Evolutionary conservation across 2,113 vertebrate species (phyloP), one percentile per base, ranked within the genome.

Genomic region (Nothobranchius furzeri): DNA sequence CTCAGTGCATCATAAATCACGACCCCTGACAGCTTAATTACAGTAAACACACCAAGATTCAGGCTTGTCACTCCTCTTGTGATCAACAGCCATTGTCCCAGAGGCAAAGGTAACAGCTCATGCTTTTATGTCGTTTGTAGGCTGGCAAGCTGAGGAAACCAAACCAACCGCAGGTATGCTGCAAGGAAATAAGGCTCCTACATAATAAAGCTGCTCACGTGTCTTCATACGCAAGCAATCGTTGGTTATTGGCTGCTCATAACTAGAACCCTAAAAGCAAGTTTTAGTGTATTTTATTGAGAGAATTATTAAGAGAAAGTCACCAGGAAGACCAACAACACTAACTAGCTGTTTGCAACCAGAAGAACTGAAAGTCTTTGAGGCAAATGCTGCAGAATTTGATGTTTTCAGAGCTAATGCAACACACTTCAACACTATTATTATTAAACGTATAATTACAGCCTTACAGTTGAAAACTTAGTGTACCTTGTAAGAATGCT

Each of bases 1-100:
- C 87, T 89, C 91, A 92, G 88, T 84, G 75, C 46, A 51, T 83
- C 88, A 89, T 93, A 91, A 93, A 92, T 93, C 92, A 93, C 67
- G 59, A 11, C 20, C 14, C 20, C 36, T 85, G 92, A 93, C 92
- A 92, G 75, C 65, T 78, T 92, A 93, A 94, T 93, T 92, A 93
- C 88, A 71, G 90, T 90, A 92, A 93, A 93, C 91, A 92, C 56
- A 85, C 60, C 40, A 62, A 84, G 84, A 82, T 81, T 78, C 60
- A 15, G 71, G 77, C 63, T 85, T 77, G 82, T 81, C 79, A 64
- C 70, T 85, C 66, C 40, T 70, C 65, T 75, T 79, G 79, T 52
- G 72, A 90, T 85, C 83, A 85, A 84, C 83, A 82, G 87, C 81
- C 82, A 75, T 79, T 87, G 81, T 90, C 86, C 83, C 78, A 83